Evolutionary conservation across 2,888 invertebrate genomes (phyloP), one percentile per base, ranked within the genome.

Genomic region (Leptura quadrifasciata): DNA sequence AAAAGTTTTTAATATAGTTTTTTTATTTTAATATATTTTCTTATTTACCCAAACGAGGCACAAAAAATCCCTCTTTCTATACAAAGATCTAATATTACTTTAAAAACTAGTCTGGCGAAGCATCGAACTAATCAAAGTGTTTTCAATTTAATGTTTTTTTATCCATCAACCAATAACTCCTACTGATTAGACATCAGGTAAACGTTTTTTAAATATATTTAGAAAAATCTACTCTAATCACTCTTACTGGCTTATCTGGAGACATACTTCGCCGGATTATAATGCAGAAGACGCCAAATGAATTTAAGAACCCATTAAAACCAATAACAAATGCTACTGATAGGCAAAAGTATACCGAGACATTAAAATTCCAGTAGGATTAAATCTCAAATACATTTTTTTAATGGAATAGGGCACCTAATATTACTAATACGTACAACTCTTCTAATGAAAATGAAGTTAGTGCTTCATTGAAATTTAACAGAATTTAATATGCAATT

Each of bases 291-390:
- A 10, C 10, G 10, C 35, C 35, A 39, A 6, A 39, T 27, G 35
- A 39, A 9, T 39, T 54, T 6, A 54, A 52, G 17, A 54, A 54
- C 17, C 54, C 54, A 54, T 54, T 54, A 54, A 18, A 54, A 54
- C 54, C 17, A 54, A 54, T 17, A 54, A 17, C n/a, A 6, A 54
- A 54, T 54, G 54, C 54, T 54, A 54, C 54, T 18, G 54, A 54
- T 54, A 54, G 54, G 18, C 18, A 54, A 52, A n/a, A 6, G 52
- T 52, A n/a, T n/a, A n/a, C 12, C 4, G 12, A 52, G 1, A 17
- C 54, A 54, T 54, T 54, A 54, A 54, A 9, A 54, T 54, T 54
- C 54, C 54, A 17, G 9, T 5, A 9, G 1, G 4, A 54, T 4
- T 54, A 17, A 18, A 6, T 39, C 9, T 17, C 9, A 54, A 54